Evolutionary conservation across 1,140 invertebrate species (phyloP).

Genomic region (Nymphalis io): DNA sequence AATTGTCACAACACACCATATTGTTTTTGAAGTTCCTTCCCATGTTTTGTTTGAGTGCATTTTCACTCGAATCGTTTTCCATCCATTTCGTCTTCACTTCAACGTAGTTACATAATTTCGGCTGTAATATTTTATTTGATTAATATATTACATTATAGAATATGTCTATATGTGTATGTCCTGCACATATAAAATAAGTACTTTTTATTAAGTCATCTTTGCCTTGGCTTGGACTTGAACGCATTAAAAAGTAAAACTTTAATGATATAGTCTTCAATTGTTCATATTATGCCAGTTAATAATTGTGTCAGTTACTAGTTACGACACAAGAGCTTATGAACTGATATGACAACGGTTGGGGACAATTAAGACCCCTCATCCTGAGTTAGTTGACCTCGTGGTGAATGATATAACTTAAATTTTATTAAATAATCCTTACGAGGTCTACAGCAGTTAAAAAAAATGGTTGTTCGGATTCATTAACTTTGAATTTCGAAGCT

Average conservation of each 20-base stretch:
- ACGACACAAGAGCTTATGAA: constrained; percentile 1
- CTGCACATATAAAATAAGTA: too few species aligned
- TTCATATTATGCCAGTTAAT: neutral
- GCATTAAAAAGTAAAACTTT: too few species aligned
- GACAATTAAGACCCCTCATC: constrained; percentile 10
- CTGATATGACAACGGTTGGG: neutral
- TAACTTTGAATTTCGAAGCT: too few species aligned
- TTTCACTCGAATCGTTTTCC: constrained; percentile 34
- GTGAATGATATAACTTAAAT: neutral
- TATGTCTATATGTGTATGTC: too few species aligned
- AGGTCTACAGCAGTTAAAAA: too few species aligned
- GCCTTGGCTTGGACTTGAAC: too few species aligned
- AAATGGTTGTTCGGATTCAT: too few species aligned
- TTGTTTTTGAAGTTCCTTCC: constrained; percentile 40
- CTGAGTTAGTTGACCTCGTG: constrained; percentile 7
- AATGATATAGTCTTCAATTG: too few species aligned
- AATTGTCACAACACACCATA: constrained; percentile 45
- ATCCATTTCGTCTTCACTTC: constrained; percentile 25
- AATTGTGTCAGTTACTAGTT: neutral
- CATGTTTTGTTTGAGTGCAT: constrained; percentile 44
- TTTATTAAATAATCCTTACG: neutral
- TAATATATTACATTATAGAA: too few species aligned
- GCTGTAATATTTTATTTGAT: neutral
- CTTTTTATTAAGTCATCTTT: too few species aligned
- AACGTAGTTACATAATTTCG: neutral